These are phyloP conservation scores for Mustela nigripes DNA, from an alignment of 2,113 vertebrate genomes.

Conservation along the genomic window DNA sequence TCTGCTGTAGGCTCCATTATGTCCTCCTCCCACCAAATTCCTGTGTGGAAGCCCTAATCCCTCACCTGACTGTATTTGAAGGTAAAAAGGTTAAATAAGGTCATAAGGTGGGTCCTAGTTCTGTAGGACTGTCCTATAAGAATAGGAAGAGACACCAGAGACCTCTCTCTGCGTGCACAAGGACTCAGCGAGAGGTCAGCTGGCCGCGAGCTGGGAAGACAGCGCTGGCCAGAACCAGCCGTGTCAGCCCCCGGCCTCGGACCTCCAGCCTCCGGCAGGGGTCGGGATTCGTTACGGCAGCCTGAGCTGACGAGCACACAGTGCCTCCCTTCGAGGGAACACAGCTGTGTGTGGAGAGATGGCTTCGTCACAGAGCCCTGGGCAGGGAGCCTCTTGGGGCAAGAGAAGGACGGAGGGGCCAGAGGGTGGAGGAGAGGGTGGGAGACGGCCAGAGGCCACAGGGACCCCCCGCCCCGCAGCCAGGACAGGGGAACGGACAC, in stretches of 20 bases:
- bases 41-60: no score
- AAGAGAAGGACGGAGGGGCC: neutral
- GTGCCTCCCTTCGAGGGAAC: no score
- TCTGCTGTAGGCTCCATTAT: no score
- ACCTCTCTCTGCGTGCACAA: neutral
- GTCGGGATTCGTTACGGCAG: rapidly evolving
- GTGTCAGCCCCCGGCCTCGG: rapidly evolving
- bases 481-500: neutral
- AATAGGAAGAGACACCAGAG: neutral
- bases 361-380: neutral
- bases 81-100: neutral
- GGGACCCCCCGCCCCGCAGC: neutral
- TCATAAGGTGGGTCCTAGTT: neutral
- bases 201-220: neutral
- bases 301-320: rapidly evolving
- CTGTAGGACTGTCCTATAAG: neutral
- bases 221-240: rapidly evolving
- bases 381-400: neutral
- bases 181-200: no score
- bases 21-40: neutral
- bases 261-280: neutral
- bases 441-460: neutral
- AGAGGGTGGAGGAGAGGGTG: neutral
- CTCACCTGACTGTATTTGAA: neutral
- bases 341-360: neutral